Conservation (phyloP, 2,888 invertebrate species). For the Anagyrus pseudococci region DNA sequence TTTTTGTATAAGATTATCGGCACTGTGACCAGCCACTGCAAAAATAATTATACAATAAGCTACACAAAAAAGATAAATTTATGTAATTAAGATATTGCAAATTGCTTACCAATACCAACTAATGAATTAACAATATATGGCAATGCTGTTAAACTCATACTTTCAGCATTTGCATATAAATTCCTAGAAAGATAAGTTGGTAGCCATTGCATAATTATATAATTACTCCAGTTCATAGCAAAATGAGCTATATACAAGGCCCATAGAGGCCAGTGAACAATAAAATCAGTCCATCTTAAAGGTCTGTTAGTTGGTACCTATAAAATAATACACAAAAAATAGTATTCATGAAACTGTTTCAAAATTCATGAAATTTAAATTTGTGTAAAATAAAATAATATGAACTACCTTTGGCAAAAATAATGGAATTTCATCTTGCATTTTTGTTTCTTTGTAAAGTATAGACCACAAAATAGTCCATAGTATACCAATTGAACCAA, state of each 20-base stretch:
- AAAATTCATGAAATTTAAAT: slow-evolving; percentile 7
- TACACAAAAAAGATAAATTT: slow-evolving; percentile 5
- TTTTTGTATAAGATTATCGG: slow-evolving; percentile 70
- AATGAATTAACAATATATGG: slow-evolving; percentile 78
- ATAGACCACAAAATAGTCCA: slow-evolving; percentile 73
- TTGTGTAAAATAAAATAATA: slow-evolving; percentile 12
- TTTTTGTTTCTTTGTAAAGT: slow-evolving; percentile 67
- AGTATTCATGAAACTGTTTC: slow-evolving; percentile 29
- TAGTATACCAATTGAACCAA: slow-evolving; percentile 72
- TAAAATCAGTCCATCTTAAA: slow-evolving; percentile 71
- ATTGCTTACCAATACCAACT: slow-evolving; percentile 69
- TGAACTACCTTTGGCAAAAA: slow-evolving; percentile 66
- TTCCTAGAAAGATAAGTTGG: slow-evolving; percentile 74
- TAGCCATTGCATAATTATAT: slow-evolving; percentile 82
- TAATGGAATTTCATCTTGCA: slow-evolving; percentile 66
- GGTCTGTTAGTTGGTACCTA: slow-evolving; percentile 65
- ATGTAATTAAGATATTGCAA: too few species aligned
- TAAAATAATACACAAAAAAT: slow-evolving; percentile 28
- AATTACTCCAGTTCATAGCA: slow-evolving; percentile 82
- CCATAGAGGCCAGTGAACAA: slow-evolving; percentile 75
- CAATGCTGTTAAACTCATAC: slow-evolving; percentile 75
- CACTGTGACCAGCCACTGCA: slow-evolving; percentile 75
- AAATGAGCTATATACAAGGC: slow-evolving; percentile 79
- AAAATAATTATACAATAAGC: too few species aligned
- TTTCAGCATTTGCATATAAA: slow-evolving; percentile 72